Base-by-base conservation (phyloP, 2,888 invertebrate genomes). In the Pycnomerus fuliginosus region DNA sequence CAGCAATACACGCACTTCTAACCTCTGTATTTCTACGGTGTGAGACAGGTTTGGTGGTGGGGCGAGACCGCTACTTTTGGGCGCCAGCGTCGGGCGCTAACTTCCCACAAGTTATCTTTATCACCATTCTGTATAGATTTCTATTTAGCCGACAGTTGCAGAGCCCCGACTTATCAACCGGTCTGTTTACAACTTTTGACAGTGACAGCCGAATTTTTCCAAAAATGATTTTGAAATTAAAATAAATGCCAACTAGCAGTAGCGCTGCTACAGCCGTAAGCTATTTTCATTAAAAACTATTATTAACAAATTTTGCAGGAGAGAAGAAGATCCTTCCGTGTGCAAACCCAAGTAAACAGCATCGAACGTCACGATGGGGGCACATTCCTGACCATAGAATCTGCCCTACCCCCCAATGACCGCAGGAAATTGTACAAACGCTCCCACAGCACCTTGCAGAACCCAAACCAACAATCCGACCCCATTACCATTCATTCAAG, bases 401-500 rank as follows among this genome's bases (percentile, higher is more conserved):
- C 70, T 16, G 71, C 70, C 16, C 55, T 71, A 49, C 68, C 70
- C 3, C 42, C 49, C 13, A 56, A 61, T 37, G 60, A 60, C 32
- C 56, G 54, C 33, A 59, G 60, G 24, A 62, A 57, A 44, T 53
- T 65, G 28, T 64, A 62, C 52, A 65, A 67, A 37, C 70, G 80
- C 28, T 79, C 80, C 2, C 74, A 80, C 51, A 77, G 78, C 48
- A 76, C 75, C 31, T 61, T 80, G 51, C 69, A 65, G 16, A 32
- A 7, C 13, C 17, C 32, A 29, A 8, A 12, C 25, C 8, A 25
- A 43, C 28, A 47, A 25, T 49, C 56, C 23, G 57, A 61, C 61
- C 57, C 69, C 16, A 62, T 77, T 39, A 70, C 69, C 53, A 68
- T 81, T 62, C 82, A 83, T 68, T 78, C 80, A 38, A 76, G 79